Evolutionary conservation across 2,888 invertebrate species (phyloP), one percentile per base, ranked within the genome.

Genomic region (Patella ulyssiponensis): DNA sequence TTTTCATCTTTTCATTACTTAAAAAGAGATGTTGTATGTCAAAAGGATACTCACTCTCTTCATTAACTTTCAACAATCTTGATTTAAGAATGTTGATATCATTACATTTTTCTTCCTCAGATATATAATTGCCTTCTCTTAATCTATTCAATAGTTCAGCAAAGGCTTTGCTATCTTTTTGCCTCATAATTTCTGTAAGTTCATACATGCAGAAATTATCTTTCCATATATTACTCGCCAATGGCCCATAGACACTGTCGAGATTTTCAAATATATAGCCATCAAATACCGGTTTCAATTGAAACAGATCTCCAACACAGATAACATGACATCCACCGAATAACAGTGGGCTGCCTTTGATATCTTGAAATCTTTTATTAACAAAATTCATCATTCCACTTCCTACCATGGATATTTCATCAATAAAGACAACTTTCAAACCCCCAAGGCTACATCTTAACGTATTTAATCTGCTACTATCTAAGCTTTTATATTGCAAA

Each of bases 351-450:
- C n/a, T n/a, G n/a, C n/a, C n/a, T n/a, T 77, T 79, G 5, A 83
- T n/a, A 64, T 82, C 79, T 53, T 72, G 51, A 15, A 82, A 56
- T 56, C 82, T 69, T 33, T 77, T 73, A 69, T n/a, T n/a, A 27
- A 83, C 58, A 73, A 53, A 75, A 71, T 78, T 74, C 7, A 82
- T 73, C 79, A 81, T 79, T 17, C 44, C 52, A 20, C 15, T 51
- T 9, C 83, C 82, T 54, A 82, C 82, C 82, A 82, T 83, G 7
- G 81, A 82, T 27, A 84, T 77, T 75, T 84, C 82, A 80, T 84
- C 82, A 20, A 81, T 80, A n/a, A 83, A 70, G 23, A 82, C 56
- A 71, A 79, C 71, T 69, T 76, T 71, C 5, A 83, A 15, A 56
- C 77, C 54, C 15, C 70, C 53, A 70, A 74, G 58, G 69, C 69